Base-by-base conservation (phyloP, 2,797 vertebrate genomes). In the Hylomyscus alleni region DNA sequence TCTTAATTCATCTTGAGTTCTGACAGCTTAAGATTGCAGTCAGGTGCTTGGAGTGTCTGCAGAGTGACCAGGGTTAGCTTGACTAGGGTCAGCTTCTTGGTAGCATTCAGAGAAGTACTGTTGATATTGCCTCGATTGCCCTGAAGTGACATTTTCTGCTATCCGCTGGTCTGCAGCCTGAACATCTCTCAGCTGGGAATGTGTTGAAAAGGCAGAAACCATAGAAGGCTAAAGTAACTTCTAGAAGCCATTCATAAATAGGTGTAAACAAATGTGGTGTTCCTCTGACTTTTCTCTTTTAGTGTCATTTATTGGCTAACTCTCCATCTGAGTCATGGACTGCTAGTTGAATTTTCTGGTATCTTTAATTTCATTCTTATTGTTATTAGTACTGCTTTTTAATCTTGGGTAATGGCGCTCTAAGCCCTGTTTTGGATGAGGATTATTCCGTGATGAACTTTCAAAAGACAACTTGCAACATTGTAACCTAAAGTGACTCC, bases 51-150 rank as follows among this genome's bases (percentile, higher is more conserved):
- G 34, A 56, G 20, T 52, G 20, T 92, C 31, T 26, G 50, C 37
- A 94, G 60, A 96, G 60, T 89, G 62, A 76, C 54, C 58, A 20
- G 78, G n/a, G n/a, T n/a, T n/a, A n/a, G n/a, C n/a, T n/a, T n/a
- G n/a, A n/a, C n/a, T n/a, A n/a, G n/a, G n/a, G n/a, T n/a, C n/a
- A 82, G 94, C 47, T 90, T 65, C n/a, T 83, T 96, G 90, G 77
- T 88, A 87, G 31, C 69, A 19, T 78, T 85, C 67, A 72, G 37
- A 92, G 47, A 78, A 93, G 47, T 73, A 67, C 31, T 44, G 6
- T 52, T 86, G 22, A 19, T 89, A 26, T 19, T 54, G 34, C 65
- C 56, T 67, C 54, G 62, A 62, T 62, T 4, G 19, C 69, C 20
- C 82, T 80, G 56, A 88, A 47, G 24, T 56, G 67, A 11, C 22